Evolutionary conservation across 2,888 invertebrate species (phyloP).

Genomic region (Argyresthia albistria): DNA sequence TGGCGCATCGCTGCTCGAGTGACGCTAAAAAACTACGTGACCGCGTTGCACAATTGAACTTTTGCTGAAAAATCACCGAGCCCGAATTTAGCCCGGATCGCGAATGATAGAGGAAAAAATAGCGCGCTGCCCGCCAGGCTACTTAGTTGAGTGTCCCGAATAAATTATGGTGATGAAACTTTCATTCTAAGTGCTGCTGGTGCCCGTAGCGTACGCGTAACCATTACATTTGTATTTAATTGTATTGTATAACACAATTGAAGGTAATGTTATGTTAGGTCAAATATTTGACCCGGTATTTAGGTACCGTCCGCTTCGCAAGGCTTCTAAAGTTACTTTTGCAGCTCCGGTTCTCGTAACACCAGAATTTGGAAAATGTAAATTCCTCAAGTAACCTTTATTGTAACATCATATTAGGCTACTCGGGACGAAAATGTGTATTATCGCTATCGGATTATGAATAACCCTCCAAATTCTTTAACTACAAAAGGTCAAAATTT

Average conservation of each 20-base stretch:
- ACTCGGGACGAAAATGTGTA: too few relatives aligned
- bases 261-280: too few relatives aligned
- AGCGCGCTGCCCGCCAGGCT: slow-evolving; percentile 35
- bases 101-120: slow-evolving; percentile 54
- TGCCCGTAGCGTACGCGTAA: slow-evolving; percentile 14
- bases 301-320: too few relatives aligned
- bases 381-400: too few relatives aligned
- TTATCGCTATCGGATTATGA: too few relatives aligned
- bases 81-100: slow-evolving; percentile 43
- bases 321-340: too few relatives aligned
- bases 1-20: slow-evolving; percentile 52
- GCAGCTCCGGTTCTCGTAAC: too few relatives aligned
- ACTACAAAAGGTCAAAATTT: too few relatives aligned
- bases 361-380: too few relatives aligned
- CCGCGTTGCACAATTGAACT: slow-evolving; percentile 45
- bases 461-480: too few relatives aligned
- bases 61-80: slow-evolving; percentile 44
- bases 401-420: too few relatives aligned
- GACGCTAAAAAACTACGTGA: slow-evolving; percentile 64
- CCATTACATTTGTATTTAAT: slow-evolving; percentile 27
- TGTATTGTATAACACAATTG: neutral
- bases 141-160: slow-evolving; percentile 50
- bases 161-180: slow-evolving; percentile 65
- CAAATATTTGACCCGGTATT: too few relatives aligned
- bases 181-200: slow-evolving; percentile 39